phyloP scores from a whole-genome alignment of 1,140 invertebrate species.

The Pissodes strobi region DNA sequence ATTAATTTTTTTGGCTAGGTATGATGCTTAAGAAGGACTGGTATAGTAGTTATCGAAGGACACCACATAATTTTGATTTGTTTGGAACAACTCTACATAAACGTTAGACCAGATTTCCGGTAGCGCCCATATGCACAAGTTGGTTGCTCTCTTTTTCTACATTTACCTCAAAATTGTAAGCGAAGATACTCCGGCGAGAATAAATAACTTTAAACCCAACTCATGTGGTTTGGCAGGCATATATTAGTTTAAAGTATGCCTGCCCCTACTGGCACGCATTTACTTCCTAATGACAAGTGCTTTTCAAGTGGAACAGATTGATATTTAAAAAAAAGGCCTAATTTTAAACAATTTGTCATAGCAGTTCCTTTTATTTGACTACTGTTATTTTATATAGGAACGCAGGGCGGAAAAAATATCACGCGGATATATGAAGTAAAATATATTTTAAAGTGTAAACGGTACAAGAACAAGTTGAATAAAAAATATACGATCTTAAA shows the following conservation, averaged over 20 bases:
- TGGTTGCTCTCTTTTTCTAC: background rate
- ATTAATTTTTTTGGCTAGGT: slow-evolving; percentile 37
- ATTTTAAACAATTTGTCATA: too few relatives aligned
- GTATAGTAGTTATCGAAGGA: slow-evolving; percentile 35
- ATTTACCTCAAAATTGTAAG: slow-evolving; percentile 39
- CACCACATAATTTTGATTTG: slow-evolving; percentile 26
- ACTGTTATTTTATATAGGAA: too few relatives aligned
- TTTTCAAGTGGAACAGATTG: slow-evolving; percentile 30
- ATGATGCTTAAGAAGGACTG: slow-evolving; percentile 21
- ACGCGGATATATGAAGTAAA: too few relatives aligned
- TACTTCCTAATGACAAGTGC: slow-evolving; percentile 35
- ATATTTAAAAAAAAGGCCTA: too few relatives aligned
- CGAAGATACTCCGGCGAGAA: slow-evolving; percentile 33
- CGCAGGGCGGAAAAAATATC: too few relatives aligned
- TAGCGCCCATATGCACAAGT: slow-evolving; percentile 10
- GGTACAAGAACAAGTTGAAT: too few relatives aligned
- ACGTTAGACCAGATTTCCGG: slow-evolving; percentile 29
- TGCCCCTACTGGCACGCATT: slow-evolving; percentile 38
- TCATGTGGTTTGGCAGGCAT: slow-evolving; percentile 54
- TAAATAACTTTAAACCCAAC: slow-evolving; percentile 51
- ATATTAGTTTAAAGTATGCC: slow-evolving; percentile 37
- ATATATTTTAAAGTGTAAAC: too few relatives aligned
- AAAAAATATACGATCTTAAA: too few relatives aligned
- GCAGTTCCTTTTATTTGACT: too few relatives aligned
- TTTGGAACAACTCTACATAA: slow-evolving; percentile 17